Evolutionary conservation across 1,140 invertebrate species (phyloP).

Genomic region (Zaprionus vittiger): DNA sequence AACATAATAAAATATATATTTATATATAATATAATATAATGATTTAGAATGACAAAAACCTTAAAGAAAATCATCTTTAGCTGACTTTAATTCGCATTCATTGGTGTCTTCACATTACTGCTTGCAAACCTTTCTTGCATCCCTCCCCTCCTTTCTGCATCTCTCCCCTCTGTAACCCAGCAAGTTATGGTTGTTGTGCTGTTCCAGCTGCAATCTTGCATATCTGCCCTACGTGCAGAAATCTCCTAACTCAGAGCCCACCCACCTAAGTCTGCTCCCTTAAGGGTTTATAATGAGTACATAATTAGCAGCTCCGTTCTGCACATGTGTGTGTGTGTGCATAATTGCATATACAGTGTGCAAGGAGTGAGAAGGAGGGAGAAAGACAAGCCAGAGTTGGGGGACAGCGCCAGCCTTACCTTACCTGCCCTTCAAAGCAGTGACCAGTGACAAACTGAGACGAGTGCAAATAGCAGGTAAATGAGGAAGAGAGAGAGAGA

Average conservation of each 20-base stretch:
- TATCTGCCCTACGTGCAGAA: background rate
- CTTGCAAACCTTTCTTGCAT: too few relatives aligned
- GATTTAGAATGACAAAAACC: too few relatives aligned
- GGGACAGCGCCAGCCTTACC: background rate
- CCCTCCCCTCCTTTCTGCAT: too few relatives aligned
- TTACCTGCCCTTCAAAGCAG: background rate
- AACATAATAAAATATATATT: too few relatives aligned
- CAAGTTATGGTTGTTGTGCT: too few relatives aligned
- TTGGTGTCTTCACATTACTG: too few relatives aligned
- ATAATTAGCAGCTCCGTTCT: slow-evolving; percentile 39
- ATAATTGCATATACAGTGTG: slow-evolving; percentile 4
- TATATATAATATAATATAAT: too few relatives aligned
- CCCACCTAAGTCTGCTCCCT: background rate
- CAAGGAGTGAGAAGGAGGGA: background rate
- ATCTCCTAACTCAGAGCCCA: background rate
- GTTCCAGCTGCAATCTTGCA: background rate
- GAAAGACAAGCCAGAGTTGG: background rate
- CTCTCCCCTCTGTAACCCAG: too few relatives aligned
- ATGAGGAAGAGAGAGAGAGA: background rate
- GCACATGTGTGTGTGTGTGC: background rate
- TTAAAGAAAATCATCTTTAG: too few relatives aligned
- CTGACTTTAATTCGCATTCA: too few relatives aligned
- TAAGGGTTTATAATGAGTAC: slow-evolving; percentile 29
- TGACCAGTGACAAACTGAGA: background rate
- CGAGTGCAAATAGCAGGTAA: background rate